Evolutionary conservation across 2,888 invertebrate genomes (phyloP).

Genomic region (Aphelenchoides bicaudatus): DNA sequence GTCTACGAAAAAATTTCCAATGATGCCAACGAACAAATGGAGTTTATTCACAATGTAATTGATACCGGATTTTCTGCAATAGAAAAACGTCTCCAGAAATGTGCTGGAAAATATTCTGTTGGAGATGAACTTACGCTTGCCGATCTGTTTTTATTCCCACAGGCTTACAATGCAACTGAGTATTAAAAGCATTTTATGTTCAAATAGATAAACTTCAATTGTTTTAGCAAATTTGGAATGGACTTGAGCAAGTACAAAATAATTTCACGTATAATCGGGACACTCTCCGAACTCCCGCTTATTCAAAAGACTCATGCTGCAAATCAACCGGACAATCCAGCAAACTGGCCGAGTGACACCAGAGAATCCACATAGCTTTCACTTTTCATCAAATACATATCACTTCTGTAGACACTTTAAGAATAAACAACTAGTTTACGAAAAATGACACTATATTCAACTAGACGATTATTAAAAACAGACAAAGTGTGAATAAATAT

Average conservation of each 20-base stretch:
- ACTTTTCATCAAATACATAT: no score
- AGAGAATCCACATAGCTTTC: no score
- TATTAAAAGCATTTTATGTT: constrained; percentile 63
- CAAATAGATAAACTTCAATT: neutral
- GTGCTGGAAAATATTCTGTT: constrained; percentile 63
- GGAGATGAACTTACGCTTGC: constrained; percentile 89
- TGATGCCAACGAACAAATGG: constrained; percentile 25
- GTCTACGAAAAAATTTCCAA: constrained; percentile 24
- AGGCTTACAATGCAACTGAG: constrained; percentile 88
- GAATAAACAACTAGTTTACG: no score
- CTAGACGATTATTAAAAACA: no score
- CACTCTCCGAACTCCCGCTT: constrained; percentile 80
- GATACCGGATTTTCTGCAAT: constrained; percentile 26
- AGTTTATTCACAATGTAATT: constrained; percentile 34
- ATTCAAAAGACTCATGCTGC: constrained; percentile 86
- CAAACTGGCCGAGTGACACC: no score
- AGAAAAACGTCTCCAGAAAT: constrained; percentile 29
- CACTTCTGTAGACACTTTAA: no score
- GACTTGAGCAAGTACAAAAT: constrained; percentile 83
- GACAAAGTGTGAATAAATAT: constrained; percentile 5
- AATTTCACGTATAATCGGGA: constrained; percentile 79
- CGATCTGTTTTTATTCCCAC: constrained; percentile 89
- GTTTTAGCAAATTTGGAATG: constrained; percentile 75
- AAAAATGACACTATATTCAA: no score
- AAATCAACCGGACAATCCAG: constrained; percentile 91